These are phyloP conservation scores for Drosophila carrolli DNA, from an alignment of 1,140 invertebrate species.

Conservation along the genomic window DNA sequence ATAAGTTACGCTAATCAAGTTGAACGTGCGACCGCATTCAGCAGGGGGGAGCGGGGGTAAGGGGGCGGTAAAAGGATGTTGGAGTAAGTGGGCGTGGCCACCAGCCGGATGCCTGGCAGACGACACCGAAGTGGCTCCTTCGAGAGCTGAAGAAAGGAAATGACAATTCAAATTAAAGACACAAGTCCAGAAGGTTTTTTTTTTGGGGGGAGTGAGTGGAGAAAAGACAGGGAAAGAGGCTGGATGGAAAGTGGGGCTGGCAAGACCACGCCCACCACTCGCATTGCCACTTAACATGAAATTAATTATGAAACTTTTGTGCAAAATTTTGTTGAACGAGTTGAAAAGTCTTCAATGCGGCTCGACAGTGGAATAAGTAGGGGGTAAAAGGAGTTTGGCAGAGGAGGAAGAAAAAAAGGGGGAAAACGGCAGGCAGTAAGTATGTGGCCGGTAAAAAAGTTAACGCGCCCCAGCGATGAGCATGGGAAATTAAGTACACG, in stretches of 20 bases:
- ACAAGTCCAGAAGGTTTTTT: conserved; percentile 37
- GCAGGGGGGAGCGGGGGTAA: not conserved
- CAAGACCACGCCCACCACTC: conserved; percentile 44
- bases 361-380: conserved; percentile 16
- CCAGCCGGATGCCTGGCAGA: conserved; percentile 58
- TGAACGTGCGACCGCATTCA: conserved; percentile 61
- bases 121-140: conserved; percentile 37
- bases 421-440: conserved; percentile 19
- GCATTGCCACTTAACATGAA: conserved; percentile 82
- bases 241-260: conserved; percentile 3
- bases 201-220: not conserved
- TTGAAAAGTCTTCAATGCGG: conserved; percentile 69
- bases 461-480: conserved; percentile 64
- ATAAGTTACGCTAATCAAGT: conserved; percentile 81
- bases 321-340: conserved; percentile 82
- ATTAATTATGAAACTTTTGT: conserved; percentile 84
- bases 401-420: not conserved
- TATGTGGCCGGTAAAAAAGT: conserved; percentile 62
- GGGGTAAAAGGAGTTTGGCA: conserved; percentile 19
- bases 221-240: not conserved
- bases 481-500: conserved; percentile 78
- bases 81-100: conserved; percentile 20
- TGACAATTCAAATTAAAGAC: conserved; percentile 82
- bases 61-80: conserved; percentile 1
- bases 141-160: conserved; percentile 74